Evolutionary conservation across 2,888 invertebrate species (phyloP).

Genomic region (Sesia bembeciformis): DNA sequence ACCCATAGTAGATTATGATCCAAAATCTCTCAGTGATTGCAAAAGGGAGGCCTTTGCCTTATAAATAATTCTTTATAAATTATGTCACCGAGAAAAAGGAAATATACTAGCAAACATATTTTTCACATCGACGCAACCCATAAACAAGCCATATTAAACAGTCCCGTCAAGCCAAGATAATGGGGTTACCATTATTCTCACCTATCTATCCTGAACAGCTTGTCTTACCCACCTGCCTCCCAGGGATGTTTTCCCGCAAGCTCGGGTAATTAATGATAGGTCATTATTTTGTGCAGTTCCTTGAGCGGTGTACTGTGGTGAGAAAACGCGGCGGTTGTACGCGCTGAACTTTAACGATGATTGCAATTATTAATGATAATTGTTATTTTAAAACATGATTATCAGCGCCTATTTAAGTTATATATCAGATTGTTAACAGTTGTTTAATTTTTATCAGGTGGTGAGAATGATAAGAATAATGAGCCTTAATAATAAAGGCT

Average conservation of each 20-base stretch:
- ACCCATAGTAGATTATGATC: too few species aligned
- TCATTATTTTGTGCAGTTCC: conserved; percentile 19
- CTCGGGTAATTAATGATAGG: conserved; percentile 21
- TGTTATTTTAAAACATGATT: too few species aligned
- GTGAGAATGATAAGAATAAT: too few species aligned
- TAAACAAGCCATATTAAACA: background rate
- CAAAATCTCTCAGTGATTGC: too few species aligned
- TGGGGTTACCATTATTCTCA: conserved; percentile 12
- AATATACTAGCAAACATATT: background rate
- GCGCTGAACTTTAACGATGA: too few species aligned
- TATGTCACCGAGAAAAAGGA: background rate
- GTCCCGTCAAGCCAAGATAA: background rate
- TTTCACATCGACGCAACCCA: background rate
- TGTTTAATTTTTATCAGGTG: too few species aligned
- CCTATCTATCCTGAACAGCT: conserved; percentile 20
- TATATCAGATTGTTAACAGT: too few species aligned
- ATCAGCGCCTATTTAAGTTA: too few species aligned
- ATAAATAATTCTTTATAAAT: too few species aligned
- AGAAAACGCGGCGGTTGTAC: background rate
- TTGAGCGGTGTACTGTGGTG: conserved; percentile 2
- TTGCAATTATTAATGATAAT: too few species aligned
- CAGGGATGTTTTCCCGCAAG: conserved; percentile 18
- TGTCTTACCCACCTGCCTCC: conserved; percentile 14
- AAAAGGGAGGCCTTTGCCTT: too few species aligned
- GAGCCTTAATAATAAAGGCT: too few species aligned